phyloP scores from a whole-genome alignment of 1,140 invertebrate genomes.

The Alviniconcha marisindica region DNA sequence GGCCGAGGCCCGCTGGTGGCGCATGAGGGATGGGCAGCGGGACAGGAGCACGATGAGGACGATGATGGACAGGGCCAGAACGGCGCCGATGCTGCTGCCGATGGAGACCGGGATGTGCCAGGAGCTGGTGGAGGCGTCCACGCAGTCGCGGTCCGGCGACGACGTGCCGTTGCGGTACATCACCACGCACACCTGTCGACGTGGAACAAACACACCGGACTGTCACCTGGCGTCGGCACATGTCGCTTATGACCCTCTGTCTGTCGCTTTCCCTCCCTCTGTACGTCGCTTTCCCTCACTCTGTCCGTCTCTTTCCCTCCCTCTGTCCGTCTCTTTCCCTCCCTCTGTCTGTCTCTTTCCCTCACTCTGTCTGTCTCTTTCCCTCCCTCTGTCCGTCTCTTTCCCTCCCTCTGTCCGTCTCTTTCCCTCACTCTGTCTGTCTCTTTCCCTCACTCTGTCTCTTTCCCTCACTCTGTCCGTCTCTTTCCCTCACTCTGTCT shows the following conservation, averaged over 20 bases:
- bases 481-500: not conserved
- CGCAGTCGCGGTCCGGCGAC: conserved; percentile 57
- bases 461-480: not conserved
- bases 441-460: not conserved
- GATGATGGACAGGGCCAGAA: conserved; percentile 69
- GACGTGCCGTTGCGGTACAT: conserved; percentile 63
- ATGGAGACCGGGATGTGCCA: conserved; percentile 74
- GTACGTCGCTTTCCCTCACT: not conserved
- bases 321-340: not conserved
- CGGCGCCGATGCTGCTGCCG: conserved; percentile 70
- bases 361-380: not conserved
- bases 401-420: not conserved
- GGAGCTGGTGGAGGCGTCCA: conserved; percentile 68
- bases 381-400: not conserved
- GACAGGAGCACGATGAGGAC: conserved; percentile 69
- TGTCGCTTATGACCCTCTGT: too few species aligned
- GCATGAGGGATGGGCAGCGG: conserved; percentile 58
- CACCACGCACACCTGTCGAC: conserved; percentile 62
- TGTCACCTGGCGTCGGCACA: too few species aligned
- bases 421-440: not conserved
- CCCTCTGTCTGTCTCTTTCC: not conserved
- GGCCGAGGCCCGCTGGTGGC: conserved; percentile 55
- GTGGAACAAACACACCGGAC: too few species aligned
- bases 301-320: not conserved
- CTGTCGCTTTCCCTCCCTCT: not conserved